phyloP scores from a whole-genome alignment of 2,797 vertebrate genomes.

The Sebastes cheni region DNA sequence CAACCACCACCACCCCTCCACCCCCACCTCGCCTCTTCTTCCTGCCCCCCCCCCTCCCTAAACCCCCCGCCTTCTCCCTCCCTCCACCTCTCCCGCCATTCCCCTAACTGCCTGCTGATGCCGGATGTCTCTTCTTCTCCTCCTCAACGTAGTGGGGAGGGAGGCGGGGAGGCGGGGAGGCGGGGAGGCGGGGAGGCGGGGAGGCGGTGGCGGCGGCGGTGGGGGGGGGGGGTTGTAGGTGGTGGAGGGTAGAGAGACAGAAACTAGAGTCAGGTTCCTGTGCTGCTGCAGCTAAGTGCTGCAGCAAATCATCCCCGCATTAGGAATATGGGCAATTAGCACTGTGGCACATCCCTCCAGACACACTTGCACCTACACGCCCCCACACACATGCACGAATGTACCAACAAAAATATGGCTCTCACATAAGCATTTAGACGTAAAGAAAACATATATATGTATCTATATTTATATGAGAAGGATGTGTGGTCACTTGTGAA shows the following conservation, averaged over 20 bases:
- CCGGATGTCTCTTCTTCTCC: constrained; percentile 82
- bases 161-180: neutral
- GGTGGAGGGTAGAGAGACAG: constrained; percentile 28
- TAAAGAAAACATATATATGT: neutral
- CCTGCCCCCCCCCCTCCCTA: neutral
- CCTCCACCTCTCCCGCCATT: constrained; percentile 72
- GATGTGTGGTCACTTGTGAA: neutral
- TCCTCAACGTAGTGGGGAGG: constrained; percentile 57
- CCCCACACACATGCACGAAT: constrained; percentile 9
- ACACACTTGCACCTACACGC: constrained; percentile 37
- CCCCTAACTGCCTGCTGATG: constrained; percentile 80
- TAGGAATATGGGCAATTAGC: constrained; percentile 85
- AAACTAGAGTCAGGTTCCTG: constrained; percentile 74
- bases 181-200: neutral
- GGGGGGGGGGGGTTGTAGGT: constrained; percentile 7
- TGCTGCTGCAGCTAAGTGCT: constrained; percentile 80
- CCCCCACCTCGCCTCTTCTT: constrained; percentile 29
- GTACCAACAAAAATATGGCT: constrained; percentile 19
- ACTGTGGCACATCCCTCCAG: constrained; percentile 73
- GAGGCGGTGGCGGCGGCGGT: neutral
- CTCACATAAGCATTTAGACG: constrained; percentile 5
- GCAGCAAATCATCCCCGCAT: constrained; percentile 84
- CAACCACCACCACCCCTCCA: constrained; percentile 43
- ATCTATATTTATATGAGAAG: neutral
- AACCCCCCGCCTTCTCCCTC: neutral